Percentiles rank a stretch among this genome's conserved stretches.
Evolutionary conservation across 2,888 invertebrate species (phyloP).

Genomic region (Tromatobia lineatoria): DNA sequence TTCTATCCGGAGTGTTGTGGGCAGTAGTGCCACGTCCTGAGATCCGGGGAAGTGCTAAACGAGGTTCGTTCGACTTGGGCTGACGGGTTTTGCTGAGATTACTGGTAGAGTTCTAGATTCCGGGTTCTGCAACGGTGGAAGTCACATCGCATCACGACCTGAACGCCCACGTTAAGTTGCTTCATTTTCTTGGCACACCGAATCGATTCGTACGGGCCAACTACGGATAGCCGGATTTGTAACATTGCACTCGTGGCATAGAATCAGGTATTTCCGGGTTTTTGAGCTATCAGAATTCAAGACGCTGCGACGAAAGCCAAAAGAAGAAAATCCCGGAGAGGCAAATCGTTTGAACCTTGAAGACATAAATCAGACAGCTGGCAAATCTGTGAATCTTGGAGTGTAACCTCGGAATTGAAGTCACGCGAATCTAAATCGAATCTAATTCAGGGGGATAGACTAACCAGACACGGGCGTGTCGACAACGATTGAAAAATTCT

Average conservation of each 20-base stretch:
- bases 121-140: neutral
- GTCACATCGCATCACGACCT: constrained; percentile 8
- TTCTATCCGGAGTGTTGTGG: neutral
- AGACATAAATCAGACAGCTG: constrained; percentile 36
- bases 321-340: constrained; percentile 2
- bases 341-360: constrained; percentile 30
- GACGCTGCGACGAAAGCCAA: neutral
- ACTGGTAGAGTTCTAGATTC: neutral
- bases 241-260: neutral
- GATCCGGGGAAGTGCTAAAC: neutral
- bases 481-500: constrained; percentile 16
- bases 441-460: constrained; percentile 52
- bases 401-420: constrained; percentile 40
- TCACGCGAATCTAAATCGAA: constrained; percentile 55
- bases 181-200: neutral
- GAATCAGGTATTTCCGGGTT: constrained; percentile 12
- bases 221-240: neutral
- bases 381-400: constrained; percentile 23
- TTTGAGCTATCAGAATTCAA: constrained; percentile 16
- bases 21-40: neutral
- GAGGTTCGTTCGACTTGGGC: constrained; percentile 4
- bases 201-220: neutral
- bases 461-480: neutral
- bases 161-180: neutral
- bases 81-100: constrained; percentile 9